Percentiles rank a stretch among this genome's conserved stretches.
phyloP scores from a whole-genome alignment of 2,888 invertebrate genomes.

The Eupithecia insigniata region DNA sequence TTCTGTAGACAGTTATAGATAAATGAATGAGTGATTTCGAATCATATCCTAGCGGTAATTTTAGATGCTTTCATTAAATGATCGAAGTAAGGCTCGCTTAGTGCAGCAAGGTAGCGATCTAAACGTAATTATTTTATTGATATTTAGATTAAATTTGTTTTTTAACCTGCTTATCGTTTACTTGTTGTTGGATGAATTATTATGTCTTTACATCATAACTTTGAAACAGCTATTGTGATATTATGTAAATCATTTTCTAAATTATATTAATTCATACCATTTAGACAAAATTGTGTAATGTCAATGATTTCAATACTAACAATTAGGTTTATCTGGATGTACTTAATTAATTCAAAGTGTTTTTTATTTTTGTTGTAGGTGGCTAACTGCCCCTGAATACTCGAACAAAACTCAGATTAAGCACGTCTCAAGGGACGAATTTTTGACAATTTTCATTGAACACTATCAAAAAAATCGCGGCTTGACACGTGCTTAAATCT shows the following conservation, averaged over 20 bases:
- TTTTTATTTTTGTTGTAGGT: background rate
- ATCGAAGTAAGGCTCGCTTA: conserved; percentile 38
- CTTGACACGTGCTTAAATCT: too few species aligned
- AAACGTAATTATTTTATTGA: conserved; percentile 34
- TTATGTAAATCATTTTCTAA: conserved; percentile 33
- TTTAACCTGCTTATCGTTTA: background rate
- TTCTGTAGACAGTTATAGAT: conserved; percentile 53
- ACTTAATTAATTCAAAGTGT: background rate
- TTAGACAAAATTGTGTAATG: background rate
- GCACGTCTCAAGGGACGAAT: too few species aligned
- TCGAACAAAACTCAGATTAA: too few species aligned
- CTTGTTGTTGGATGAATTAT: background rate
- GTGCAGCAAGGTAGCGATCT: conserved; percentile 47
- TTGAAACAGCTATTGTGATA: conserved; percentile 37
- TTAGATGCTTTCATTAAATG: conserved; percentile 61
- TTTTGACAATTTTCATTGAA: too few species aligned
- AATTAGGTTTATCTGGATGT: conserved; percentile 3
- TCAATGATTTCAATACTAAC: conserved; percentile 8
- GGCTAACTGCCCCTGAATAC: too few species aligned
- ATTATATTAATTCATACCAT: conserved; percentile 20
- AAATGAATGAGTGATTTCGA: conserved; percentile 73
- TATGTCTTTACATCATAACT: conserved; percentile 4
- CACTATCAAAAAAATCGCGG: too few species aligned
- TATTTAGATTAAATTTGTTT: conserved; percentile 13
- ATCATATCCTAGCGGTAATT: conserved; percentile 77